Base-by-base conservation (phyloP, 2,113 vertebrate species). In the Corythornis cristatus region DNA sequence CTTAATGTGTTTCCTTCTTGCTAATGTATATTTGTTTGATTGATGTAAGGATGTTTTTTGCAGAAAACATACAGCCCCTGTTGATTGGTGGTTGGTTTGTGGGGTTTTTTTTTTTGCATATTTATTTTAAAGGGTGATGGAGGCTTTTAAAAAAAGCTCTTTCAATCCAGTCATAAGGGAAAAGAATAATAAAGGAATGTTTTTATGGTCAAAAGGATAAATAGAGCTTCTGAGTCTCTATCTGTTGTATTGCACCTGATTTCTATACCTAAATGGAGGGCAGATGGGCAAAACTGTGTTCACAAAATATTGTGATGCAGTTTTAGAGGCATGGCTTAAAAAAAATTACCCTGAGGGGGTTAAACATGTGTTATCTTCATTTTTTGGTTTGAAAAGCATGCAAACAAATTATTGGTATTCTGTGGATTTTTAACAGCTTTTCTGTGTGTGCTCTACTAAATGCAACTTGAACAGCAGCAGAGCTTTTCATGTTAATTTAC, bases 1-100 rank as follows among this genome's bases (percentile, higher is more conserved):
- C 74, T 96, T 76, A 85, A 92, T 95, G 72, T 66, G 83, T 93
- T 93, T 94, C 51, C 48, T 53, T 89, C 58, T 91, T 96, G 70
- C 65, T 96, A 96, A 97, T 89, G 61, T 84, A 79, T 76, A 75
- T 71, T 83, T 66, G 46, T 16, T 78, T 96, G 87, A 83, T 86
- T 92, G 91, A 94, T 89, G n/a, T 67, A 87, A 66, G 56, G 31
- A 53, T 83, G 37, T 15, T 86, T 92, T 88, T 83, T 86, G 13
- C 50, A 86, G 83, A 80, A 93, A 93, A 86, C 51, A 61, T 83
- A 42, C 64, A 90, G 37, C n/a, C 9, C 11, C 19, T 62, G 23
- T 45, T 80, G 25, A 25, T 18, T 73, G 26, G 4, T 88, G 68
- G 37, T 37, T 37, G 37, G 37, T 37, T 37, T 37, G 9, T 37